These are phyloP conservation scores for Agonopterix arenella DNA, from an alignment of 2,888 invertebrate genomes.

Conservation along the genomic window DNA sequence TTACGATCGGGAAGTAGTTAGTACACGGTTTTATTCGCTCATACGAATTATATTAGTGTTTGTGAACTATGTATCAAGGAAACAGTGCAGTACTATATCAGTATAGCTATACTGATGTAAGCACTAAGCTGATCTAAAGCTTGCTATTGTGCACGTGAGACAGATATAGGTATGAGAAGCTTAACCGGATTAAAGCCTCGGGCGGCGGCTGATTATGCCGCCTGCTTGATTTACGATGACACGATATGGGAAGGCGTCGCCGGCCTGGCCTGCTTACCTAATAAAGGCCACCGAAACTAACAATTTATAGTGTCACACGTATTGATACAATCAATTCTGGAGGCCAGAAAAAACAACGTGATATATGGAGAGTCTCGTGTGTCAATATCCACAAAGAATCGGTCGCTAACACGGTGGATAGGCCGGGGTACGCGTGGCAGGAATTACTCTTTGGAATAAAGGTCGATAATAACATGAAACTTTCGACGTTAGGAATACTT, in stretches of 20 bases:
- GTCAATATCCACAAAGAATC: constrained; percentile 49
- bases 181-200: constrained; percentile 62
- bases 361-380: constrained; percentile 53
- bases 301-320: constrained; percentile 60
- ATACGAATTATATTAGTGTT: constrained; percentile 38
- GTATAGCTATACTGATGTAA: constrained; percentile 18
- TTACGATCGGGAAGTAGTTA: constrained; percentile 44
- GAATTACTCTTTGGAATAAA: constrained; percentile 30
- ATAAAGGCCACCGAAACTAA: constrained; percentile 49
- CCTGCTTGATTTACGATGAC: constrained; percentile 70
- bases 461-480: constrained; percentile 31
- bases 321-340: constrained; percentile 54
- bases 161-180: constrained; percentile 61
- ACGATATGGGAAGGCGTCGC: constrained; percentile 48
- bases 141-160: constrained; percentile 58
- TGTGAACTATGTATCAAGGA: constrained; percentile 27
- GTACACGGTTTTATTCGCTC: constrained; percentile 44
- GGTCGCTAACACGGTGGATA: constrained; percentile 22
- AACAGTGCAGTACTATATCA: constrained; percentile 22
- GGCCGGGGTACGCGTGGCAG: constrained; percentile 13
- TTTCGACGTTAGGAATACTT: constrained; percentile 42
- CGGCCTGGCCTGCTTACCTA: constrained; percentile 45
- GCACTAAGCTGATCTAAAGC: constrained; percentile 37
- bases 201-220: constrained; percentile 65
- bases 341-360: constrained; percentile 41